Evolutionary conservation across 2,113 vertebrate species (phyloP).

Genomic region (Grammomys dolichurus): DNA sequence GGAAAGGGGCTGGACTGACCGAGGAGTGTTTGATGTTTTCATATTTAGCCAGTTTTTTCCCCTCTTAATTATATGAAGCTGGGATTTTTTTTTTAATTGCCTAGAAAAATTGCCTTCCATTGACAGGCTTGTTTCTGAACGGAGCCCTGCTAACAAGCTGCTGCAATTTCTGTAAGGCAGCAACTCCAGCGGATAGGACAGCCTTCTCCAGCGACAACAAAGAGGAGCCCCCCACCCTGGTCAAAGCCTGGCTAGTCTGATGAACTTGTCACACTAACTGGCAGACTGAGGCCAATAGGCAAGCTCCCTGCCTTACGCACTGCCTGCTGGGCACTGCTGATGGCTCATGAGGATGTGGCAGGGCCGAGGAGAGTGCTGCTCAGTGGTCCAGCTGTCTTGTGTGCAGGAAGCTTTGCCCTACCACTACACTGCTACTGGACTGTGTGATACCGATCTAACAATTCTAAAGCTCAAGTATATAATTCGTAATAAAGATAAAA

Average conservation of each 20-base stretch:
- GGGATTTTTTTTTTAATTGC: slow-evolving; percentile 69
- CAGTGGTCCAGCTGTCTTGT: not conserved
- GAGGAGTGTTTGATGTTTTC: not conserved
- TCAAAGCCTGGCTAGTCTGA: not conserved
- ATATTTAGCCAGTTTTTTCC: not conserved
- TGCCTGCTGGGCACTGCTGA: not conserved
- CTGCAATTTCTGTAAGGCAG: not conserved
- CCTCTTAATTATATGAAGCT: slow-evolving; percentile 59
- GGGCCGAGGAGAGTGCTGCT: not conserved
- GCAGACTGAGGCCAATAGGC: not conserved
- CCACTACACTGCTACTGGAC: no score
- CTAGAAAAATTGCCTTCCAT: slow-evolving; percentile 69
- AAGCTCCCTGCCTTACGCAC: not conserved
- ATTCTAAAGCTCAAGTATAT: not conserved
- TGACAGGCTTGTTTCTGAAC: slow-evolving; percentile 1
- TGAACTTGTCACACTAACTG: not conserved
- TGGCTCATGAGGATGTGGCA: not conserved
- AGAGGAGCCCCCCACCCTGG: rapidly evolving
- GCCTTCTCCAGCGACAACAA: not conserved
- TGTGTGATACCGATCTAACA: no score
- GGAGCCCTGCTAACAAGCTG: slow-evolving; percentile 19
- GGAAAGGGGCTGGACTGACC: slow-evolving; percentile 27
- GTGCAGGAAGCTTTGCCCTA: not conserved
- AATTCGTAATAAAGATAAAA: slow-evolving; percentile 2
- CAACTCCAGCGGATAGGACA: not conserved